Base-by-base conservation (phyloP, 1,140 invertebrate species). In the Anagrus nilaparvatae region DNA sequence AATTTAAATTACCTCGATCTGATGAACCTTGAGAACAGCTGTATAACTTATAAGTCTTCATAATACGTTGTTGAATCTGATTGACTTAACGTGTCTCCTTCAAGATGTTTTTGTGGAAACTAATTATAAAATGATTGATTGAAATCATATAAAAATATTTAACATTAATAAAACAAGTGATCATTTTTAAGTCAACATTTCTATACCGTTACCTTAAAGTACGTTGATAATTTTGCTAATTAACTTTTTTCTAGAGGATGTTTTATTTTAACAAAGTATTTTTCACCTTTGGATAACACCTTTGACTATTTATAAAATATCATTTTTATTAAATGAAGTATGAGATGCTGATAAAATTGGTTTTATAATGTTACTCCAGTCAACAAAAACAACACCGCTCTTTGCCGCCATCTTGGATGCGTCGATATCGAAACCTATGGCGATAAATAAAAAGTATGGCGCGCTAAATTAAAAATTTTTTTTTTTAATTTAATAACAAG, bases 61-160 rank as follows among this genome's bases (percentile, higher is more conserved):
- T 89, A 92, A 61, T 88, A 93, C n/a, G 87, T 90, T 27, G 87
- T 91, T 3, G 87, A 90, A 60, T 93, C 89, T 0, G 87, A 90
- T 31, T 82, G 78, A 55, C 85, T 88, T 25, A 87, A 79, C 6
- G 79, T 80, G 54, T 87, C 85, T 43, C 81, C 81, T 64, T 78
- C 77, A 3, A 73, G 64, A 29, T 82, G 77, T 62, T 86, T 81
- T 58, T 84, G n/a, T n/a, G n/a, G n/a, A n/a, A n/a, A n/a, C n/a
- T n/a, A n/a, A n/a, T n/a, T n/a, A n/a, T n/a, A n/a, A n/a, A 32
- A 44, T 21, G 32, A 25, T 29, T 39, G 21, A n/a, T 38, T 45
- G 5, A 41, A 58, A 55, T 43, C 37, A 44, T 34, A 37, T 36
- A 33, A 44, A 47, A 14, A 36, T 43, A 27, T 44, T 21, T 10